A percentile compares a stretch with the other conserved stretches of the same genome.
phyloP scores from a whole-genome alignment of 2,113 vertebrate genomes.

The Nibea albiflora region DNA sequence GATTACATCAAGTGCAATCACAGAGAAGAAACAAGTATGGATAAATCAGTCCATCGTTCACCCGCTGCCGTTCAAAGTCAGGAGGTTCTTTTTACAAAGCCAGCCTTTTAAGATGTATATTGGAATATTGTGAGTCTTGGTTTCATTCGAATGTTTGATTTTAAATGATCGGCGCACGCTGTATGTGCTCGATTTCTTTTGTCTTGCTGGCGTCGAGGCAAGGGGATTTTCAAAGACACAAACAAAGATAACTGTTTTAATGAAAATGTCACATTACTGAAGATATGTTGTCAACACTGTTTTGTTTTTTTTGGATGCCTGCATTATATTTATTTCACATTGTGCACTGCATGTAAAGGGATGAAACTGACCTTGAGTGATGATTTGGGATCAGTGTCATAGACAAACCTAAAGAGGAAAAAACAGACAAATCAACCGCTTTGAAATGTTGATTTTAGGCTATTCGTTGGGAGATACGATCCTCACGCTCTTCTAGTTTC shows the following conservation, averaged over 20 bases:
- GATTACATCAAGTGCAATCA: conserved; percentile 16
- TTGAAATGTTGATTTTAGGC: neutral
- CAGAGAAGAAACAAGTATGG: conserved; percentile 3
- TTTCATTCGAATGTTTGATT: conserved; percentile 24
- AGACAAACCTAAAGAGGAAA: neutral
- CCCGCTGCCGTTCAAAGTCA: neutral
- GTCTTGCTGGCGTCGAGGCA: conserved; percentile 31
- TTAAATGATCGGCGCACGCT: neutral
- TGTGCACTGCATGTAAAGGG: conserved; percentile 17
- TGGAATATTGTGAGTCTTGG: neutral
- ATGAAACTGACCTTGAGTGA: neutral
- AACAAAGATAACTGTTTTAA: conserved; percentile 11
- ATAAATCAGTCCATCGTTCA: conserved; percentile 10
- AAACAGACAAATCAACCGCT: neutral
- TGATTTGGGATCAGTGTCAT: neutral
- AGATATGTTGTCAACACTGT: conserved; percentile 1
- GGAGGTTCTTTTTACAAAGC: conserved; percentile 18
- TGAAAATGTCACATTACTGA: neutral
- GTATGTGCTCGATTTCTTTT: conserved; percentile 30
- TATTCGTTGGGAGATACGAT: neutral
- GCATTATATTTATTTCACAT: conserved; percentile 43
- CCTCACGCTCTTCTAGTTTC: conserved; percentile 12
- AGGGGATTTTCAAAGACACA: conserved; percentile 14
- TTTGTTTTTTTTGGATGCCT: neutral
- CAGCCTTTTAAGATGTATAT: conserved; percentile 13